Base-by-base conservation (phyloP, 2,113 vertebrate genomes). In the Prochilodus magdalenae region DNA sequence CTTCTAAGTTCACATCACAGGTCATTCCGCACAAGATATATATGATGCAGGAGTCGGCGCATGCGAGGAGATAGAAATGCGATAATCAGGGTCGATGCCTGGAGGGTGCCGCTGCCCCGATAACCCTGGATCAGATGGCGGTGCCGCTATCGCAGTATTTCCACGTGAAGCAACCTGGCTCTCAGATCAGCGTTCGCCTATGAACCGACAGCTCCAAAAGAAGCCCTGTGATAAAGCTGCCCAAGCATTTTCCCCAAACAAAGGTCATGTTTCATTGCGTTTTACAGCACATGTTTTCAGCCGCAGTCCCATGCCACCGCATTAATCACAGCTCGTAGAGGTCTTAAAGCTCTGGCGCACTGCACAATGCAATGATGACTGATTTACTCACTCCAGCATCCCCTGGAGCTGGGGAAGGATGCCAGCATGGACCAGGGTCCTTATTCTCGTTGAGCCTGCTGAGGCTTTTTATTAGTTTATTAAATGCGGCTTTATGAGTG, bases 401-500 rank as follows among this genome's bases (percentile, higher is more conserved):
- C 29, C 80, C 40, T 59, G 79, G 29, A 65, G 74, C 74, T 67
- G 66, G 60, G 75, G 53, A 75, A 59, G 47, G 65, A 44, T 81
- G 62, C 33, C 44, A 30, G 18, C 22, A 24, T 24, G 27, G 70
- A 60, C 73, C 51, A 47, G 18, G 10, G 55, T 81, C 81, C 66
- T 75, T 75, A 75, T 67, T 75, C 53, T 73, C 77, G 59, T 78
- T 76, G 59, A 77, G 44, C 55, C 44, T 7, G 33, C 63, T 66
- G 20, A 81, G 53, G 77, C 81, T 85, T 79, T 85, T 77, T 84
- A 85, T 86, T 82, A 51, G 67, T 85, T 77, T 84, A 82, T 82
- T 80, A 87, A 78, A 82, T 70, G 40, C 4, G 78, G 57, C 77
- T 85, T 83, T 85, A 81, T 73, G 73, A 82, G 75, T 62, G 81